Conservation (phyloP, 2,113 vertebrate species). For the Chroicocephalus ridibundus region DNA sequence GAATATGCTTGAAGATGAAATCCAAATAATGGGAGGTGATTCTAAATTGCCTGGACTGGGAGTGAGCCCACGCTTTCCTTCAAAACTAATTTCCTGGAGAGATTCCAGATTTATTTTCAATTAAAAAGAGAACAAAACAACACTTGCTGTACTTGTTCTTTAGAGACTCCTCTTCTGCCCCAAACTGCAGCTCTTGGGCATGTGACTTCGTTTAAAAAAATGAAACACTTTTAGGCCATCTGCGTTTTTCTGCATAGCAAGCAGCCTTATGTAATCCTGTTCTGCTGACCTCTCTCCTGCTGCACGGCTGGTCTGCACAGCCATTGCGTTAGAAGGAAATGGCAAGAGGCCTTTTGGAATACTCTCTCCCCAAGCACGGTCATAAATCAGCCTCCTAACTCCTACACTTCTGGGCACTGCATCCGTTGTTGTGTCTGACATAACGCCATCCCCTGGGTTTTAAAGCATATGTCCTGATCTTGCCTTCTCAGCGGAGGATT, state of each 20-base stretch:
- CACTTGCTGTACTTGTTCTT: background rate
- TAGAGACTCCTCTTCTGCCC: constrained; percentile 15
- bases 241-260: constrained; percentile 51
- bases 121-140: background rate
- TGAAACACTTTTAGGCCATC: constrained; percentile 49
- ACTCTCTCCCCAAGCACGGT: background rate
- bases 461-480: background rate
- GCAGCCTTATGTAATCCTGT: constrained; percentile 51
- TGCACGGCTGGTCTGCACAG: background rate
- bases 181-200: background rate
- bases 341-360: constrained; percentile 31
- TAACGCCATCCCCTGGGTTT: background rate
- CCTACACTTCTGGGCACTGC: constrained; percentile 39
- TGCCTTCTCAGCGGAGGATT: constrained; percentile 13
- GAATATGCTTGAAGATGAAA: background rate
- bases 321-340: background rate
- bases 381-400: constrained; percentile 50
- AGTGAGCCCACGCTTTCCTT: constrained; percentile 11
- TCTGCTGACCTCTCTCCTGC: constrained; percentile 50
- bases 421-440: constrained; percentile 50
- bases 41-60: background rate
- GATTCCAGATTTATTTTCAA: constrained; percentile 18
- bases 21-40: constrained; percentile 8
- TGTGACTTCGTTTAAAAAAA: constrained; percentile 39
- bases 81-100: constrained; percentile 21